phyloP scores from a whole-genome alignment of 2,113 vertebrate genomes.

The Gallinago jamesoni region DNA sequence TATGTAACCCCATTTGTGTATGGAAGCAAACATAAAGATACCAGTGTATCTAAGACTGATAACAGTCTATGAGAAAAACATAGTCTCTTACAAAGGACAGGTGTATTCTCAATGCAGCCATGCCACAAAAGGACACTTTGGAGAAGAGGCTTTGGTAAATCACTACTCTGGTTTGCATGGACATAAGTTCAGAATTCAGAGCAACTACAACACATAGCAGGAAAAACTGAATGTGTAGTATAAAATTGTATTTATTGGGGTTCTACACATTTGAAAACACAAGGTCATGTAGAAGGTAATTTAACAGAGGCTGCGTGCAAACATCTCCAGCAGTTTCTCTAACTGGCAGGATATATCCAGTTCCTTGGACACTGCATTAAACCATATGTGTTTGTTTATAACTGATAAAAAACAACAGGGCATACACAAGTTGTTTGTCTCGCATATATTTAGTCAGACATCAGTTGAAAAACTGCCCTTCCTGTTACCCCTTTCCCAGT shows the following conservation, averaged over 20 bases:
- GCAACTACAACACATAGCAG: not conserved
- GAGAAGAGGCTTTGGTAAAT: not conserved
- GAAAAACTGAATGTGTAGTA: not conserved
- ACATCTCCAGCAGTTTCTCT: not conserved
- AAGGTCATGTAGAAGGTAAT: not conserved
- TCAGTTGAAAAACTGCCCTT: conserved; percentile 54
- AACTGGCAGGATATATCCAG: not conserved
- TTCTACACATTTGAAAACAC: not conserved
- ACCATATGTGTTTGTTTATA: conserved; percentile 31
- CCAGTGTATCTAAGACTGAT: not conserved
- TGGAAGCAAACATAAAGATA: not conserved
- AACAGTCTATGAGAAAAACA: not conserved
- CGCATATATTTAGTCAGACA: conserved; percentile 7
- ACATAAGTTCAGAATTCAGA: not conserved
- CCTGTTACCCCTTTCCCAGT: conserved; percentile 43
- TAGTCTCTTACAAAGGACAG: not conserved
- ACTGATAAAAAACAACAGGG: not conserved
- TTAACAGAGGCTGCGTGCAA: not conserved
- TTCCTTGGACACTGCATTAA: not conserved
- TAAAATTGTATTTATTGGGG: not conserved
- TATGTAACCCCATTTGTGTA: not conserved
- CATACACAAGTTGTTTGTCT: conserved; percentile 32
- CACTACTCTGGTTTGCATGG: not conserved
- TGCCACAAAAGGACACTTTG: not conserved
- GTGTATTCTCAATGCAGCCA: not conserved